phyloP scores from a whole-genome alignment of 2,113 vertebrate species.

The Reinhardtius hippoglossoides region DNA sequence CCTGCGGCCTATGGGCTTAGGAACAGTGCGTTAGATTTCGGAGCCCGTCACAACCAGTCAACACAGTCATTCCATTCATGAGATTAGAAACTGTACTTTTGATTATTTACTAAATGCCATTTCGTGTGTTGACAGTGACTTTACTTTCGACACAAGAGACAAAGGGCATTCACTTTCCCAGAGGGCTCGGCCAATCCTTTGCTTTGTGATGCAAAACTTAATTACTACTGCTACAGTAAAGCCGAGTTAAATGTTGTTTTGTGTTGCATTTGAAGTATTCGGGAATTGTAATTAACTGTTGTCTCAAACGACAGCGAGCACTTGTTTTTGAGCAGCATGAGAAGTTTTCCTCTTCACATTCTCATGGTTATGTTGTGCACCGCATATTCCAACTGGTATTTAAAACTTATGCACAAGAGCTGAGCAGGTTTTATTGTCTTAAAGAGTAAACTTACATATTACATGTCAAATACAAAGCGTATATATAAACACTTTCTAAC shows the following conservation, averaged over 20 bases:
- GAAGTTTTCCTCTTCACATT: constrained; percentile 58
- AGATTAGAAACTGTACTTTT: constrained; percentile 55
- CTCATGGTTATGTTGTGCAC: constrained; percentile 41
- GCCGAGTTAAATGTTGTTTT: constrained; percentile 72
- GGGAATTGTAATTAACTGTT: constrained; percentile 47
- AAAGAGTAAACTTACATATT: background rate
- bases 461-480: background rate
- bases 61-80: constrained; percentile 39
- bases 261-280: constrained; percentile 42
- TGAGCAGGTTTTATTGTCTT: background rate
- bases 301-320: constrained; percentile 50
- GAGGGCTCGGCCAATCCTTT: constrained; percentile 32
- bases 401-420: background rate
- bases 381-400: background rate
- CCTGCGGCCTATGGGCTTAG: background rate
- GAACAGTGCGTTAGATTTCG: background rate
- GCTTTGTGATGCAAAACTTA: constrained; percentile 42
- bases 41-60: background rate
- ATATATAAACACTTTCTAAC: background rate
- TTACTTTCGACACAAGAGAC: constrained; percentile 43
- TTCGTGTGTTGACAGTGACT: constrained; percentile 58
- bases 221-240: constrained; percentile 55
- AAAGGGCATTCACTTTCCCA: constrained; percentile 64
- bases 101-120: constrained; percentile 54
- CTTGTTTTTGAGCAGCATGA: constrained; percentile 60